Conservation (phyloP, 2,888 invertebrate genomes). For the Diarsia brunnea region DNA sequence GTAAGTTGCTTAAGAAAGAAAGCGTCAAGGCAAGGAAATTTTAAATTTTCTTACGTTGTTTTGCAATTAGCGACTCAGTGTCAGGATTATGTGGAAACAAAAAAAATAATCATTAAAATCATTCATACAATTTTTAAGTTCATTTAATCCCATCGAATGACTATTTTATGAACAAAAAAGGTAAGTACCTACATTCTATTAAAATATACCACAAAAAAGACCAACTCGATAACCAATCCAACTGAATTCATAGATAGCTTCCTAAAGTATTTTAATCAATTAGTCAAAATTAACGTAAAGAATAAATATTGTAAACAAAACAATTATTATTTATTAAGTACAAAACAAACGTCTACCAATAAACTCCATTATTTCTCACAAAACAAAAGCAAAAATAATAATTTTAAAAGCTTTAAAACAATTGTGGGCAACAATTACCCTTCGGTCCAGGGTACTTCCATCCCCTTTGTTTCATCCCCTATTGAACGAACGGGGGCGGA, state of each 20-base stretch:
- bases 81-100: too few relatives aligned
- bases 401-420: slow-evolving; percentile 69
- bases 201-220: neutral
- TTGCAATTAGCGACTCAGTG: too few relatives aligned
- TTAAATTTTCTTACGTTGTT: too few relatives aligned
- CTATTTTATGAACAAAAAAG: too few relatives aligned
- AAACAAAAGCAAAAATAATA: slow-evolving; percentile 68
- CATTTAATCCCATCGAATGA: too few relatives aligned
- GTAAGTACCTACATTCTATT: too few relatives aligned
- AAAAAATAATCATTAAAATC: too few relatives aligned
- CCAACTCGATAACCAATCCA: neutral
- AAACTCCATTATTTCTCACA: slow-evolving; percentile 46
- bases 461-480: slow-evolving; percentile 59
- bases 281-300: neutral
- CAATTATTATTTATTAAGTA: slow-evolving; percentile 26
- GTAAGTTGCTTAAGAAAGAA: neutral
- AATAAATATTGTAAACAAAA: slow-evolving; percentile 12
- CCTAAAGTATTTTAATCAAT: neutral
- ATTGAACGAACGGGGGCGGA: slow-evolving; percentile 64
- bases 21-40: too few relatives aligned
- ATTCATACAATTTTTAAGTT: too few relatives aligned
- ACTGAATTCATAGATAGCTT: neutral
- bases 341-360: slow-evolving; percentile 35
- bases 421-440: slow-evolving; percentile 66
- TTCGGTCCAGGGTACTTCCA: slow-evolving; percentile 58